A percentile compares a stretch with the other conserved stretches of the same genome.
Conservation (phyloP, 23 tunicate genomes). For the Aplidium turbinatum region DNA sequence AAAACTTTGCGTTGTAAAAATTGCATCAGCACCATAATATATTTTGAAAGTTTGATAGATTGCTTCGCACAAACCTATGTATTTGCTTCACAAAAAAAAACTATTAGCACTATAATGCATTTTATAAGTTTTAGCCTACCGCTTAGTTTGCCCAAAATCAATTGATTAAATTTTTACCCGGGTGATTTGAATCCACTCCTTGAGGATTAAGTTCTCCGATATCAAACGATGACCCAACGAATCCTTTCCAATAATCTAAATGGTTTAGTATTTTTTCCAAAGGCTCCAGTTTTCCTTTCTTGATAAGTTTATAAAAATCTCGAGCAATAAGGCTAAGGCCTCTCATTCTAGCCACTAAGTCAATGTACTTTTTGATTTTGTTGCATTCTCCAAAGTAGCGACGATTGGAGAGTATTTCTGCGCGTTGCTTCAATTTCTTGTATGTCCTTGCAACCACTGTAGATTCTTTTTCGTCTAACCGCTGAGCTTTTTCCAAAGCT, state of each 20-base stretch:
- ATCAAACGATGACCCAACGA: constrained; percentile 62
- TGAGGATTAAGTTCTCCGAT: constrained; percentile 74
- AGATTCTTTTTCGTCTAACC: constrained; percentile 79
- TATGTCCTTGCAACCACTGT: constrained; percentile 66
- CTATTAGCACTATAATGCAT: no score
- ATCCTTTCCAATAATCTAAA: constrained; percentile 89
- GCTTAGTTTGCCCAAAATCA: no score
- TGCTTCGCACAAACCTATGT: no score
- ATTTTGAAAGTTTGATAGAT: no score
- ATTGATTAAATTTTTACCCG: constrained; percentile 31
- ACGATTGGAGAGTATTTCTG: constrained; percentile 69
- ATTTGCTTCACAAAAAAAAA: no score
- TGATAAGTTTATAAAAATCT: constrained; percentile 88
- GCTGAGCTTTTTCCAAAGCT: constrained; percentile 91
- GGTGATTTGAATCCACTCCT: constrained; percentile 82
- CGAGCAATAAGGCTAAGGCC: constrained; percentile 83
- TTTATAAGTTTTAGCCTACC: no score
- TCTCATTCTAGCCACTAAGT: constrained; percentile 75
- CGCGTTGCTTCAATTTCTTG: constrained; percentile 81
- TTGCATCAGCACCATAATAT: no score
- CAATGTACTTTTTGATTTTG: constrained; percentile 81
- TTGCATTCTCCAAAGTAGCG: constrained; percentile 86
- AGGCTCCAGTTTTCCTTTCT: constrained; percentile 84
- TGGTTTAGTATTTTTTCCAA: constrained; percentile 60
- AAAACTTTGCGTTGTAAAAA: no score